A percentile compares a stretch with the other conserved stretches of the same genome.
Evolutionary conservation across 2,888 invertebrate genomes (phyloP).

Genomic region (Asteroscopus sphinx): DNA sequence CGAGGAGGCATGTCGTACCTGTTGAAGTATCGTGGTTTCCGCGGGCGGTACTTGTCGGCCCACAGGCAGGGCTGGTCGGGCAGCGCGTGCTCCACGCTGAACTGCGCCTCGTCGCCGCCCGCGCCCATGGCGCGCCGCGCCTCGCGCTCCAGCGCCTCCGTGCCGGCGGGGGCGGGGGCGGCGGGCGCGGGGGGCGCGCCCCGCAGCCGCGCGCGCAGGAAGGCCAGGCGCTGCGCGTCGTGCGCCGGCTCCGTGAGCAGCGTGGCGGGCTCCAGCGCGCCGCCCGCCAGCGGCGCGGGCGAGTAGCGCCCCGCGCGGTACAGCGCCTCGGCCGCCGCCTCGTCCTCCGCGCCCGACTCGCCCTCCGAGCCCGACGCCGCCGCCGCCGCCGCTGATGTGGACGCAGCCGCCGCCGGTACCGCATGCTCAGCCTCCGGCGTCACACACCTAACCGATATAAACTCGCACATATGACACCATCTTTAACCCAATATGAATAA

Average conservation of each 20-base stretch:
- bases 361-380: conserved; percentile 33
- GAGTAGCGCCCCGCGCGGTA: conserved; percentile 96
- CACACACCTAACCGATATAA: too few relatives aligned
- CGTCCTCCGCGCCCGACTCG: conserved; percentile 46
- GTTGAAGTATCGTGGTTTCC: conserved; percentile 99
- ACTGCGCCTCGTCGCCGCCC: conserved; percentile 96
- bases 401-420: too few relatives aligned
- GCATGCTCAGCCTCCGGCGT: too few relatives aligned
- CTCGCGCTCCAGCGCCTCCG: conserved; percentile 62
- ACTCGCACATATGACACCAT: too few relatives aligned
- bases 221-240: conserved; percentile 93
- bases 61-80: conserved; percentile 97
- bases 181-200: conserved; percentile 88
- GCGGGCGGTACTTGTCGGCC: conserved; percentile 99
- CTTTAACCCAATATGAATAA: too few relatives aligned
- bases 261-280: conserved; percentile 93
- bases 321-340: conserved; percentile 67
- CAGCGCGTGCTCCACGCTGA: conserved; percentile 96
- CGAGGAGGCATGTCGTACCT: conserved; percentile 69
- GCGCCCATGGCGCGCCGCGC: conserved; percentile 94
- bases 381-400: too few relatives aligned
- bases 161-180: conserved; percentile 89
- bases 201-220: conserved; percentile 91
- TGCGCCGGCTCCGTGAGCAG: conserved; percentile 93
- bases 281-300: conserved; percentile 91